These are phyloP conservation scores for Holotrichia oblita DNA, from an alignment of 1,140 invertebrate species.

Conservation along the genomic window DNA sequence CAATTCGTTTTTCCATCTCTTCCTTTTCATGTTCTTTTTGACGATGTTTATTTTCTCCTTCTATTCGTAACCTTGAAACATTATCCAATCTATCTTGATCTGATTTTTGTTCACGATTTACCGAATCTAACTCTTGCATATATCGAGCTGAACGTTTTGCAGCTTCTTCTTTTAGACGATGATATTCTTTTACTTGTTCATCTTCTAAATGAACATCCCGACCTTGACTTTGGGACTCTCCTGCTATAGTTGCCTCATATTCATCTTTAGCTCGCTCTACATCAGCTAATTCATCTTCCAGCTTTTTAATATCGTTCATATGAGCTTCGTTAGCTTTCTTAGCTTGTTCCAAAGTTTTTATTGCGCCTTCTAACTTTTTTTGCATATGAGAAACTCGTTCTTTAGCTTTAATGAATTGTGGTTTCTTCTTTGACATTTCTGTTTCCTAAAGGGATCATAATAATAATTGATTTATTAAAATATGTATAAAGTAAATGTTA, in stretches of 20 bases:
- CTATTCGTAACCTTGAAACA: constrained; percentile 85
- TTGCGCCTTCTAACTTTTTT: constrained; percentile 91
- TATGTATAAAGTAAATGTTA: constrained; percentile 44
- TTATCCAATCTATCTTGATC: constrained; percentile 96
- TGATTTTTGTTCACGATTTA: constrained; percentile 97
- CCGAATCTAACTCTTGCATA: constrained; percentile 92
- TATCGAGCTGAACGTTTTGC: constrained; percentile 90
- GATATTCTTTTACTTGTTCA: constrained; percentile 92
- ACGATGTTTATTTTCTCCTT: constrained; percentile 87
- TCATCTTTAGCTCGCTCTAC: constrained; percentile 82
- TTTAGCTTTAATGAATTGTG: constrained; percentile 97
- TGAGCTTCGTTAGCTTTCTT: constrained; percentile 92
- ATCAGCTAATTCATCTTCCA: constrained; percentile 88
- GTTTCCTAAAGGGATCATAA: constrained; percentile 82
- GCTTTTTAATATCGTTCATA: constrained; percentile 85
- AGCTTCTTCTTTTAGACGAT: constrained; percentile 94
- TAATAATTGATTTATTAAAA: constrained; percentile 10
- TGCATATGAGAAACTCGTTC: constrained; percentile 95
- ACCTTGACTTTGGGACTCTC: constrained; percentile 86
- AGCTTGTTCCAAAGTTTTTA: constrained; percentile 92
- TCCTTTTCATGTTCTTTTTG: constrained; percentile 94
- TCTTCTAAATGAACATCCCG: constrained; percentile 93
- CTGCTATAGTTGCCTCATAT: constrained; percentile 86
- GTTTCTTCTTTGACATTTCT: constrained; percentile 92
- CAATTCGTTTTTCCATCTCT: constrained; percentile 91